Evolutionary conservation across 2,888 invertebrate species (phyloP), one percentile per base, ranked within the genome.

Genomic region (Mactromeris polynyma): DNA sequence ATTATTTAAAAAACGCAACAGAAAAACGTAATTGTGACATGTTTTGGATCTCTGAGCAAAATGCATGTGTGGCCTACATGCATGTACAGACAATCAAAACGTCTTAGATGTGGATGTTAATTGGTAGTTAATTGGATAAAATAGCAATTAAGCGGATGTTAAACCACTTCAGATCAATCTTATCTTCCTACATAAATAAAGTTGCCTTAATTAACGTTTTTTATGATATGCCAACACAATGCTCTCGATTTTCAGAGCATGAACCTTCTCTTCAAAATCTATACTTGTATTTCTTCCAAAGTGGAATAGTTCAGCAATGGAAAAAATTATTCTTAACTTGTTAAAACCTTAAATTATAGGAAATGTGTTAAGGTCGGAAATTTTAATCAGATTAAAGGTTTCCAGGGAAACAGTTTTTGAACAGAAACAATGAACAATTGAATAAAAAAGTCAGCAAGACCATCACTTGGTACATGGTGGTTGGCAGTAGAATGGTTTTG

Each of bases 51-150:
- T 33, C 7, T 19, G 6, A 19, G 36, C 6, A 36, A 73, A 73
- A 73, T 73, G 73, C 73, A 73, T 73, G 73, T 73, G 73, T 73
- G 73, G 73, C 73, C 73, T 33, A 33, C 73, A 73, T 73, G 73
- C 73, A 73, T 17, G 73, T 17, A 33, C 36, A 17, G 26, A 73
- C 73, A 73, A 33, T 64, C 38, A 33, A 83, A 83, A 83, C 69
- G 82, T 83, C 64, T 42, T 38, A 31, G 33, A 42, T n/a, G 7
- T 21, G 79, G 21, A 38, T 79, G 26, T 79, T 79, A 79, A 42
- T 79, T 79, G 79, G 46, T 40, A n/a, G 21, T 79, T n/a, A 40
- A 40, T 46, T 40, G 79, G 38, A 46, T 40, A 79, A 79, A 79
- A 79, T 79, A 42, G 79, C 21, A 79, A 79, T 79, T 26, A 79